phyloP scores from a whole-genome alignment of 2,888 invertebrate species.

The Leuctra nigra region DNA sequence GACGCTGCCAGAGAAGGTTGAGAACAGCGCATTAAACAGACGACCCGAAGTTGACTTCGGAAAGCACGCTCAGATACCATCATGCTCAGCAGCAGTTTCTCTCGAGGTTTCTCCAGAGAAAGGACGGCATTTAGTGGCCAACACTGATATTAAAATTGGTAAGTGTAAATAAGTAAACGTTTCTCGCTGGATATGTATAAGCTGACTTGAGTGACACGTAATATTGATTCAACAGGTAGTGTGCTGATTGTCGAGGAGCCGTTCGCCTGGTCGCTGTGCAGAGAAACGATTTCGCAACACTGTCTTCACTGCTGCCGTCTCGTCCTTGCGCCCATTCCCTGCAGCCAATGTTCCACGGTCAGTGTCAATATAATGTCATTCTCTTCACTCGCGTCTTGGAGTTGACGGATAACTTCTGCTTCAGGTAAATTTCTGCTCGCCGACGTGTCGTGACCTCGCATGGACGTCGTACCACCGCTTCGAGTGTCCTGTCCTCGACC shows the following conservation, averaged over 20 bases:
- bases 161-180: background rate
- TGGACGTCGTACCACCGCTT: constrained; percentile 32
- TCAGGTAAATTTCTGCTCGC: constrained; percentile 2
- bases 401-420: background rate
- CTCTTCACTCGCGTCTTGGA: background rate
- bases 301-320: constrained; percentile 41
- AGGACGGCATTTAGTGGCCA: constrained; percentile 21
- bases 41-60: constrained; percentile 17
- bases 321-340: constrained; percentile 33
- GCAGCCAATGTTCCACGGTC: constrained; percentile 32
- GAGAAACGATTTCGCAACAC: constrained; percentile 34
- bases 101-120: background rate
- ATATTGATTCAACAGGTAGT: no score
- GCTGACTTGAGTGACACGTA: no score
- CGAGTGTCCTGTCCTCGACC: constrained; percentile 39
- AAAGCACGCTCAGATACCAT: constrained; percentile 3
- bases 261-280: constrained; percentile 39
- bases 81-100: constrained; percentile 14
- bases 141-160: constrained; percentile 22
- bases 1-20: no score
- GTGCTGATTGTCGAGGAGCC: constrained; percentile 41
- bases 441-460: background rate
- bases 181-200: background rate
- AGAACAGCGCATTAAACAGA: no score
- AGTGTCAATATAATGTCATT: constrained; percentile 15